Conservation (phyloP, 2,888 invertebrate species). For the Agonopterix subpropinquella region DNA sequence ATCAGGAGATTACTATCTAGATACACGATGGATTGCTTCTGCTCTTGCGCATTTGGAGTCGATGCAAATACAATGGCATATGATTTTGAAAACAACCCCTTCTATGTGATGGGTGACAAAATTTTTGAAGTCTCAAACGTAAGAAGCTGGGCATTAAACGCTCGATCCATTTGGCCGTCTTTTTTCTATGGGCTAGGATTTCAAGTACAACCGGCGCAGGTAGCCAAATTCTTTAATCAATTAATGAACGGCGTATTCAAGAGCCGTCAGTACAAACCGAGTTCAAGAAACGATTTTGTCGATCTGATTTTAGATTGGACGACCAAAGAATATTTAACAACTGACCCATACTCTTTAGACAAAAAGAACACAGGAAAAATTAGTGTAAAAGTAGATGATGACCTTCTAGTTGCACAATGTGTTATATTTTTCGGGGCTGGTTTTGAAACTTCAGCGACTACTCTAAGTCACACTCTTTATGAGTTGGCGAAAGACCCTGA, state of each 20-base stretch:
- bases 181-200: constrained; percentile 29
- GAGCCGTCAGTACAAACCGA: constrained; percentile 11
- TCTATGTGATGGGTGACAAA: constrained; percentile 21
- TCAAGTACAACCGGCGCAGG: constrained; percentile 17
- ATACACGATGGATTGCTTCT: constrained; percentile 40
- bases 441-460: constrained; percentile 42
- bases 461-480: constrained; percentile 30
- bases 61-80: constrained; percentile 10
- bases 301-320: constrained; percentile 17
- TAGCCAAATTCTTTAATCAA: constrained; percentile 20
- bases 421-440: constrained; percentile 62
- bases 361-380: constrained; percentile 9
- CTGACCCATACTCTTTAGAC: constrained; percentile 13
- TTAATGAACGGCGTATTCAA: constrained; percentile 14
- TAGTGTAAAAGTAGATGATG: constrained; percentile 39
- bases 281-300: constrained; percentile 6
- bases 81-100: constrained; percentile 22
- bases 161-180: constrained; percentile 29
- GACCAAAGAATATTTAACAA: constrained; percentile 20
- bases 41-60: constrained; percentile 30
- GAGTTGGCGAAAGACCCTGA: constrained; percentile 38
- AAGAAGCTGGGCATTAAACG: constrained; percentile 14
- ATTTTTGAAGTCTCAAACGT: constrained; percentile 17
- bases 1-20: constrained; percentile 27
- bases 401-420: constrained; percentile 68